A percentile compares a stretch with the other conserved stretches of the same genome.
Conservation (phyloP, 92 coral and sea anemone species). For the Porites lobata region DNA sequence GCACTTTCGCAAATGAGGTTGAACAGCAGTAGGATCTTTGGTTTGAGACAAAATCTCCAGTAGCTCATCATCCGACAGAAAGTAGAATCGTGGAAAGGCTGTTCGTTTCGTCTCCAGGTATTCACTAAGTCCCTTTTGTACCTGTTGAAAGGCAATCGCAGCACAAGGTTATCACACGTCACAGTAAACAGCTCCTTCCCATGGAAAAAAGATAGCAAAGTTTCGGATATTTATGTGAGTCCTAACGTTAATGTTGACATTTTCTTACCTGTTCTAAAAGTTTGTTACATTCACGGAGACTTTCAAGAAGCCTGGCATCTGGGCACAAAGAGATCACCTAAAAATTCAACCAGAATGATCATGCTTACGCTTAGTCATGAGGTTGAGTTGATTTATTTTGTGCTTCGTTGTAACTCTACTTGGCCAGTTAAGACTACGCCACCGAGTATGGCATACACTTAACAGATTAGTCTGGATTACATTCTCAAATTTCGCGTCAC, state of each 20-base stretch:
- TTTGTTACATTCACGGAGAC: constrained; percentile 97
- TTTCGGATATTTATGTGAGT: neutral
- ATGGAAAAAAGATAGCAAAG: neutral
- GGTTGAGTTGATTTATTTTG: neutral
- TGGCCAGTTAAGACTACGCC: neutral
- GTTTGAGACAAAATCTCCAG: constrained; percentile 98
- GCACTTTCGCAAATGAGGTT: constrained; percentile 98
- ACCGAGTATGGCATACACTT: neutral
- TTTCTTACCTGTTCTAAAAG: constrained; percentile 91
- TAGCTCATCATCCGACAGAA: constrained; percentile 97
- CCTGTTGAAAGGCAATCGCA: constrained; percentile 57
- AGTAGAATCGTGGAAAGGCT: constrained; percentile 98
- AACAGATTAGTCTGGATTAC: neutral
- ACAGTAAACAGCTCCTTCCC: neutral
- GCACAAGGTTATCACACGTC: neutral
- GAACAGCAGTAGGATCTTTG: constrained; percentile 99
- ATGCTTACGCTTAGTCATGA: neutral
- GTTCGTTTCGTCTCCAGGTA: constrained; percentile 97
- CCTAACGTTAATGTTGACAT: neutral
- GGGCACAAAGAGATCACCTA: constrained; percentile 98
- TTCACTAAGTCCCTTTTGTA: constrained; percentile 99
- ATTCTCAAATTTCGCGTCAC: neutral
- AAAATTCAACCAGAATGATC: neutral
- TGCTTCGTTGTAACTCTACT: no score
- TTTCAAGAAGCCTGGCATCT: constrained; percentile 94